Percentiles rank a stretch among this genome's conserved stretches.
Conservation (phyloP, 2,888 invertebrate genomes). For the Zele albiditarsus region DNA sequence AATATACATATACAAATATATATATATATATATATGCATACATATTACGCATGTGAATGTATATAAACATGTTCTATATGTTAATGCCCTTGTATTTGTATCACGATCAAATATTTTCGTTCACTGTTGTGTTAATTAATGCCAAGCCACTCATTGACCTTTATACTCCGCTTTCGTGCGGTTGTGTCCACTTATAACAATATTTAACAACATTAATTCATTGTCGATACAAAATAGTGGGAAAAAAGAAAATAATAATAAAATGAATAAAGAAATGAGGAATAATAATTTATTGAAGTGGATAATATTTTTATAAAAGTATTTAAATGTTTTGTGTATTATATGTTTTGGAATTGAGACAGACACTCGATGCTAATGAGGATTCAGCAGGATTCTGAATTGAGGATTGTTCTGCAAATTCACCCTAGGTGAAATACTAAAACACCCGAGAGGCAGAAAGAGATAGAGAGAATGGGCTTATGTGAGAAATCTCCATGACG, state of each 20-base stretch:
- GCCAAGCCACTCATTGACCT: conserved; percentile 28
- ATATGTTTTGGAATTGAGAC: neutral
- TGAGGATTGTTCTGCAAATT: neutral
- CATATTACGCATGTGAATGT: conserved; percentile 38
- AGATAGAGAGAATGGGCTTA: neutral
- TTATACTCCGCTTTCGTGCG: neutral
- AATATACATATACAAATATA: conserved; percentile 1
- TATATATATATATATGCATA: conserved; percentile 29
- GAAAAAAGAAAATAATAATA: neutral
- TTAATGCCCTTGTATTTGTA: conserved; percentile 6
- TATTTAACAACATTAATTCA: conserved; percentile 8
- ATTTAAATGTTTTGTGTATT: too few species aligned
- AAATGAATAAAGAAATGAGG: neutral
- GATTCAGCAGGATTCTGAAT: conserved; percentile 13
- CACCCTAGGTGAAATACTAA: neutral
- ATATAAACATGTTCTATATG: neutral
- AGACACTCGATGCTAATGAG: conserved; percentile 9
- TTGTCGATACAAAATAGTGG: neutral
- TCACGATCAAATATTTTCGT: conserved; percentile 36
- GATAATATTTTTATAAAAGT: neutral
- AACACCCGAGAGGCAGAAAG: neutral
- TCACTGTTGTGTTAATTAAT: conserved; percentile 33
- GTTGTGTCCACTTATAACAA: neutral
- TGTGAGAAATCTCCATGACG: conserved; percentile 25
- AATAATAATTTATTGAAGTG: neutral